Evolutionary conservation across 2,113 vertebrate genomes (phyloP).

Genomic region (Ardeotis arabs): DNA sequence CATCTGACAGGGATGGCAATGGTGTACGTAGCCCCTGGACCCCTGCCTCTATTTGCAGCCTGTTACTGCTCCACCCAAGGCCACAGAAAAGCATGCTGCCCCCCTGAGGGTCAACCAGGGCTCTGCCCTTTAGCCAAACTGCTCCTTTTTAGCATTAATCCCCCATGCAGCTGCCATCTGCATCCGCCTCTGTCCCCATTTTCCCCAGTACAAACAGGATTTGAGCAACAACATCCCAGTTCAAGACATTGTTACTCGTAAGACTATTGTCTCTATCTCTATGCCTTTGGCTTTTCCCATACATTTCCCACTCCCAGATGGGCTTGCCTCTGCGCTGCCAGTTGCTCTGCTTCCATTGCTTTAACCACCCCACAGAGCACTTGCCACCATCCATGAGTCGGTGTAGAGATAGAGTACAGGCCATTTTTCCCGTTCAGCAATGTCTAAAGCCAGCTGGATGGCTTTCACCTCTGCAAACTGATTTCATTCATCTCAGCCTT

Average conservation of each 20-base stretch:
- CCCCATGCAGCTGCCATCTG: background rate
- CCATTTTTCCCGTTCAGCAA: too few relatives aligned
- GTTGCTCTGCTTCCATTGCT: too few relatives aligned
- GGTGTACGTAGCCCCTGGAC: background rate
- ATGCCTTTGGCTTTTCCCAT: background rate
- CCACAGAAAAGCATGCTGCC: background rate
- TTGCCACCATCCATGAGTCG: too few relatives aligned
- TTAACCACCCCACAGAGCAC: too few relatives aligned
- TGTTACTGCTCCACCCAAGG: background rate
- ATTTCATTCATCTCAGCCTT: too few relatives aligned
- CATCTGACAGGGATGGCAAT: background rate
- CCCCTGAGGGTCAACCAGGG: background rate
- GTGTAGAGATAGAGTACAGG: too few relatives aligned
- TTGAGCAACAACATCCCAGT: background rate
- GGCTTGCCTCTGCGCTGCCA: too few relatives aligned
- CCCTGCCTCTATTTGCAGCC: background rate
- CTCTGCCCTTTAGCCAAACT: background rate
- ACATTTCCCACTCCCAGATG: too few relatives aligned
- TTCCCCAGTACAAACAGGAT: background rate
- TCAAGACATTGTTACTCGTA: background rate
- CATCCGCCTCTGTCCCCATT: background rate
- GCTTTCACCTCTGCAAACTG: too few relatives aligned
- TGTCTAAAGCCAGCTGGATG: too few relatives aligned
- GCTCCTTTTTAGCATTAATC: background rate
- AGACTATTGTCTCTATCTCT: background rate